phyloP scores from a whole-genome alignment of 2,888 invertebrate species.

The Diarsia dahlii region DNA sequence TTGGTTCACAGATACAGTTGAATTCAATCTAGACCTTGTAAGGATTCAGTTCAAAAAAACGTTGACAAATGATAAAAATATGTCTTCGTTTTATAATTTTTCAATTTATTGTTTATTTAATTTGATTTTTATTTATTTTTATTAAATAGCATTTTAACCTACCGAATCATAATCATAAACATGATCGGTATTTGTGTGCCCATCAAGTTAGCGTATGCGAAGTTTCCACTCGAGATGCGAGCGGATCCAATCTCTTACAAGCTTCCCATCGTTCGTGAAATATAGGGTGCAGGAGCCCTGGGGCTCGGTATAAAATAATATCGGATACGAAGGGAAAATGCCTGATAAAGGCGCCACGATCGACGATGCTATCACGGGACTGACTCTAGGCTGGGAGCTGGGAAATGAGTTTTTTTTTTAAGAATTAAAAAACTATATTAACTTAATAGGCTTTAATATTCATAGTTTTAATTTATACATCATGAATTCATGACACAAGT shows the following conservation, averaged over 20 bases:
- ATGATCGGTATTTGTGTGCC: conserved; percentile 61
- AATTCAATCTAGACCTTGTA: background rate
- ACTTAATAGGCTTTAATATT: background rate
- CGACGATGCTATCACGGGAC: conserved; percentile 68
- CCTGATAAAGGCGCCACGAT: conserved; percentile 75
- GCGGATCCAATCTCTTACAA: conserved; percentile 70
- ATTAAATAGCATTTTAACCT: no score
- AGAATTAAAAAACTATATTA: background rate
- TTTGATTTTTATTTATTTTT: no score
- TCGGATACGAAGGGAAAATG: conserved; percentile 75
- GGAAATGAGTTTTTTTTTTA: background rate
- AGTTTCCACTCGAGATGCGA: conserved; percentile 78
- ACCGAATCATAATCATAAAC: conserved; percentile 50
- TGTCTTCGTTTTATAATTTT: background rate
- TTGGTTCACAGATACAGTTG: background rate
- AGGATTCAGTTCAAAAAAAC: no score
- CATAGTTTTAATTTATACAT: background rate
- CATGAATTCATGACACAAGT: background rate
- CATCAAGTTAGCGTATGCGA: conserved; percentile 75
- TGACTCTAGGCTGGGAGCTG: conserved; percentile 51
- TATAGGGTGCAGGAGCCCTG: conserved; percentile 76
- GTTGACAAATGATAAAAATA: no score
- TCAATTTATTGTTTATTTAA: background rate
- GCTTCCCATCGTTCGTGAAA: conserved; percentile 78
- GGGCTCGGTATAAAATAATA: conserved; percentile 74